phyloP scores from a whole-genome alignment of 2,888 invertebrate species.

The Nezara viridula region DNA sequence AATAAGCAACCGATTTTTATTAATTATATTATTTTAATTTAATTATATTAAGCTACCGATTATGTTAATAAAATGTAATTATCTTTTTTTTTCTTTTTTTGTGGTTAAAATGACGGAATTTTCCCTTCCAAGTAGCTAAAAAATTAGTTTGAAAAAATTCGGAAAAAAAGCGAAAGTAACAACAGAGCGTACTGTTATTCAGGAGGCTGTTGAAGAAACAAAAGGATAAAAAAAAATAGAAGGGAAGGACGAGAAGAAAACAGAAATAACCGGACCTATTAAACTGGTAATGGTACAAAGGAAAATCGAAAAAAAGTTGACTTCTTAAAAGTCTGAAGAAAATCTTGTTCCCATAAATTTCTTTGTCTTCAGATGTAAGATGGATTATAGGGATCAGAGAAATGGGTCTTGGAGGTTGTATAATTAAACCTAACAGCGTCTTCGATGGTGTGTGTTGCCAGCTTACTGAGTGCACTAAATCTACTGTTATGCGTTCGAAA shows the following conservation, averaged over 20 bases:
- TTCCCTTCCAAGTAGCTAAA: neutral
- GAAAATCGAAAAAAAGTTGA: neutral
- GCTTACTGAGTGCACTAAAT: too few species aligned
- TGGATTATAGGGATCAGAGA: neutral
- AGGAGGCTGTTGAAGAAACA: slow-evolving; percentile 34
- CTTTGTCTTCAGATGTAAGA: neutral
- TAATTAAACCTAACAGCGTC: neutral
- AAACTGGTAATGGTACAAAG: slow-evolving; percentile 37
- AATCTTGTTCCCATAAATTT: slow-evolving; percentile 15
- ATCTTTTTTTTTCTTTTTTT: neutral
- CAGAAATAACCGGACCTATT: slow-evolving; percentile 40
- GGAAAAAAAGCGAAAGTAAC: slow-evolving; percentile 42
- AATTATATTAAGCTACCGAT: too few species aligned
- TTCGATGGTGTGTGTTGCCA: neutral
- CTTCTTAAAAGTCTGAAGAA: slow-evolving; percentile 36
- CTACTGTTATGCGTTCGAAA: neutral
- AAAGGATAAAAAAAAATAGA: slow-evolving; percentile 14
- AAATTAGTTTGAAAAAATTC: neutral
- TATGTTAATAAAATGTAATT: too few species aligned
- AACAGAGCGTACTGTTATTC: slow-evolving; percentile 40
- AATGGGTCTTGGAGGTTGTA: neutral
- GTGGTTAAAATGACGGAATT: neutral
- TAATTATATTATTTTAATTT: too few species aligned
- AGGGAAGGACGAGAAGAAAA: neutral
- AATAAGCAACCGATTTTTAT: too few species aligned